Evolutionary conservation across 2,888 invertebrate genomes (phyloP), one percentile per base, ranked within the genome.

Genomic region (Cephus sareptanus): DNA sequence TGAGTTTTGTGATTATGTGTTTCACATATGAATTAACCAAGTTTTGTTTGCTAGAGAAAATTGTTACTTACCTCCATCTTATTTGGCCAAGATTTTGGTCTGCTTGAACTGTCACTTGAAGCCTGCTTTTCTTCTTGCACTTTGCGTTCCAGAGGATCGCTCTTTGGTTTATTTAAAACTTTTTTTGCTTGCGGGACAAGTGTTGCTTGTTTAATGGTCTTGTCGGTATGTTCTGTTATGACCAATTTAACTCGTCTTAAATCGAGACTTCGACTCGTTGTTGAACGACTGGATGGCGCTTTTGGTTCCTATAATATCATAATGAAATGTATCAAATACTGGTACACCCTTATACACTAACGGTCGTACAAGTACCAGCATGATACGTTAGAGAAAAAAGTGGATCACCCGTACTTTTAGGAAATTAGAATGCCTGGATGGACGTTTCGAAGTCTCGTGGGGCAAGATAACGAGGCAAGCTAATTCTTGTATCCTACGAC

Each of bases 401-500:
- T 56, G 23, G 31, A 4, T 71, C 34, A 33, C 34, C 71, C 76
- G 77, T 71, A 87, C 91, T 85, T 91, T 91, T 31, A 89, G 81
- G 33, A 89, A 89, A 79, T 90, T 83, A 92, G 87, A 90, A 85
- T 84, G 91, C 79, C 87, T 89, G 33, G 85, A 91, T 11, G 88
- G 87, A 74, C 89, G 87, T 76, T 89, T 91, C 4, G 73, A 73
- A 92, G 91, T 12, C 87, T 92, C 88, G 88, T 92, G 77, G 11
- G 92, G 92, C 40, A 92, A 84, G 80, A 92, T 91, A 30, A 92
- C 92, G 1, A 94, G 92, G 56, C 94, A 93, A 3, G 95, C 94
- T 69, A 94, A 89, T 76, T 94, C 94, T 87, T 95, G 95, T 77
- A 95, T 94, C 84, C 94, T 93, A 81, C 94, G 93, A 79, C 95